phyloP scores from a whole-genome alignment of 2,797 vertebrate species.

The Buphagus erythrorhynchus region DNA sequence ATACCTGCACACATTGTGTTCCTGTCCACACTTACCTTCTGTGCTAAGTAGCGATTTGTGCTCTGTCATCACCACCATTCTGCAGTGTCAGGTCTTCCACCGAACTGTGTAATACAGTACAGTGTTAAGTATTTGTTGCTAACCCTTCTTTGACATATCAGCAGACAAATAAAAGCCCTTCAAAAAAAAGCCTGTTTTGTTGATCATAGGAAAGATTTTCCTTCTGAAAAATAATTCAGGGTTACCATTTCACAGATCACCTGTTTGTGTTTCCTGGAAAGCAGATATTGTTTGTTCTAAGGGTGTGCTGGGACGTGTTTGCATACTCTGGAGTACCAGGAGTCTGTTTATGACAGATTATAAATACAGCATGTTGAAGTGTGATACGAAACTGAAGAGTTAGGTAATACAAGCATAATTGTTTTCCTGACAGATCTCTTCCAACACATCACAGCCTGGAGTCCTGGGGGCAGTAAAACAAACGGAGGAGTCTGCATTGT shows the following conservation, averaged over 20 bases:
- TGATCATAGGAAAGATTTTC: background rate
- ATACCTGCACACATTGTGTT: background rate
- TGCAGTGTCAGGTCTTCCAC: background rate
- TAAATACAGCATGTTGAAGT: background rate
- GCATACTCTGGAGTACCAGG: background rate
- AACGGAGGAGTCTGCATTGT: constrained; percentile 80
- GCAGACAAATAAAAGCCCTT: background rate
- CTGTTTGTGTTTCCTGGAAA: background rate
- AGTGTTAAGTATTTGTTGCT: background rate
- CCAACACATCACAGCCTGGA: constrained; percentile 76
- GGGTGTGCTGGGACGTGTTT: background rate
- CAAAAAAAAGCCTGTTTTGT: background rate
- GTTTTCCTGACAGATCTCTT: constrained; percentile 78
- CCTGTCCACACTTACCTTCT: background rate
- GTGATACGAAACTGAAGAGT: background rate
- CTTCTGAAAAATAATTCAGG: background rate
- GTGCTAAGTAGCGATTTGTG: background rate
- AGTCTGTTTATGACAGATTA: background rate
- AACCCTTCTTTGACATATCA: background rate
- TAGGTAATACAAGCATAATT: constrained; percentile 6
- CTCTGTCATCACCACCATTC: background rate
- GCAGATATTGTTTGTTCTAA: background rate
- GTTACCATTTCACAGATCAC: background rate
- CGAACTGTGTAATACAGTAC: background rate
- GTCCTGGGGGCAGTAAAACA: constrained; percentile 70